Conservation (phyloP, 2,113 vertebrate genomes). For the Myotis lucifugus region DNA sequence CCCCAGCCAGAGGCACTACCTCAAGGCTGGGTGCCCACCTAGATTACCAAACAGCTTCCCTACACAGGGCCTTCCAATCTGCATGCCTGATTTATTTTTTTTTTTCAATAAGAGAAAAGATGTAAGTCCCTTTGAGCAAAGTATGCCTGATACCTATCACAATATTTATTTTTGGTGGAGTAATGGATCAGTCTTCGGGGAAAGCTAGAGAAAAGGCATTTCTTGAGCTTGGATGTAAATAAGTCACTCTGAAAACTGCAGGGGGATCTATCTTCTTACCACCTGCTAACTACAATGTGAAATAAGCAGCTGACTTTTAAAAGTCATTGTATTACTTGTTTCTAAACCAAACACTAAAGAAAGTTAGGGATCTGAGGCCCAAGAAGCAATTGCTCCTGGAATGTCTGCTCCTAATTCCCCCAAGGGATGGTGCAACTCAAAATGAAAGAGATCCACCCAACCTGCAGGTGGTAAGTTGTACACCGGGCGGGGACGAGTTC, state of each 20-base stretch:
- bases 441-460: background rate
- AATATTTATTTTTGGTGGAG: conserved; percentile 78
- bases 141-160: conserved; percentile 72
- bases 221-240: conserved; percentile 69
- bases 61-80: background rate
- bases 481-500: background rate
- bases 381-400: background rate
- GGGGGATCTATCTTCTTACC: conserved; percentile 46
- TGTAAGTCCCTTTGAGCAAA: conserved; percentile 72
- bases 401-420: background rate
- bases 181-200: conserved; percentile 72
- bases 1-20: background rate
- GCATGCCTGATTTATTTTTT: conserved; percentile 67
- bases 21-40: background rate
- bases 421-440: background rate
- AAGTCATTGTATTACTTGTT: conserved; percentile 48
- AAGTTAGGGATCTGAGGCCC: conserved; percentile 36
- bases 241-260: conserved; percentile 66
- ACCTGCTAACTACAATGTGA: conserved; percentile 38
- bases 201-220: conserved; percentile 74
- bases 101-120: conserved; percentile 73
- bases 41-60: background rate
- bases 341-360: conserved; percentile 46
- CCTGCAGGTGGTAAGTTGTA: background rate
- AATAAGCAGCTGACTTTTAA: conserved; percentile 59